Conservation (phyloP, 2,113 vertebrate species). For the Crotalus helleri region DNA sequence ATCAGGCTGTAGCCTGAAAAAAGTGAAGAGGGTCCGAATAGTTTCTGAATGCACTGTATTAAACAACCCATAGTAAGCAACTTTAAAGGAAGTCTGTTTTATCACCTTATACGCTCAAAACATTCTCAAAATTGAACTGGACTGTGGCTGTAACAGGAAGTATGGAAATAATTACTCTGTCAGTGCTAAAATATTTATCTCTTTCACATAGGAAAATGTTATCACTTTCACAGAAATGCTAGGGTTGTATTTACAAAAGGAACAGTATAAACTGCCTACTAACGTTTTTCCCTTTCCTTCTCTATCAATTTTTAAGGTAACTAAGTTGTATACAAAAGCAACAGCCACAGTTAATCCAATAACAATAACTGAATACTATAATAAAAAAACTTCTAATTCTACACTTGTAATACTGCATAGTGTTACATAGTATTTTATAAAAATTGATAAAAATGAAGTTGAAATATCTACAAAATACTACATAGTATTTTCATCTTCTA, state of each 20-base stretch:
- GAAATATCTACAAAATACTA: not conserved
- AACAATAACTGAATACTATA: not conserved
- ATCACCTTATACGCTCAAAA: not conserved
- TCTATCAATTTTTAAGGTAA: not conserved
- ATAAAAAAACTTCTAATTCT: not conserved
- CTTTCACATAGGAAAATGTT: not conserved
- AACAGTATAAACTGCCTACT: not conserved
- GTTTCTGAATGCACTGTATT: not conserved
- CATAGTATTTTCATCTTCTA: not conserved
- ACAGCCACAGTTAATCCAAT: not conserved
- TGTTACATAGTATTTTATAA: not conserved
- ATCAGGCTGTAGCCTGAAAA: no score
- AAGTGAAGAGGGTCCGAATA: no score
- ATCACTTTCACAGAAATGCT: not conserved
- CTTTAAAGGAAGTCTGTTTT: constrained; percentile 1
- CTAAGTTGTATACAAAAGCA: not conserved
- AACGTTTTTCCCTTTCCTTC: not conserved
- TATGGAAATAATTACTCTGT: not conserved
- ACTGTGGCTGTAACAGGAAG: not conserved
- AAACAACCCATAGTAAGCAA: not conserved
- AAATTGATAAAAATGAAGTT: not conserved
- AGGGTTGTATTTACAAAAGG: not conserved
- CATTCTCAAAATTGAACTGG: not conserved
- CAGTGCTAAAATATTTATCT: not conserved
- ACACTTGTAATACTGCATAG: not conserved